Base-by-base conservation (phyloP, 2,888 invertebrate species). In the Sipha maydis region DNA sequence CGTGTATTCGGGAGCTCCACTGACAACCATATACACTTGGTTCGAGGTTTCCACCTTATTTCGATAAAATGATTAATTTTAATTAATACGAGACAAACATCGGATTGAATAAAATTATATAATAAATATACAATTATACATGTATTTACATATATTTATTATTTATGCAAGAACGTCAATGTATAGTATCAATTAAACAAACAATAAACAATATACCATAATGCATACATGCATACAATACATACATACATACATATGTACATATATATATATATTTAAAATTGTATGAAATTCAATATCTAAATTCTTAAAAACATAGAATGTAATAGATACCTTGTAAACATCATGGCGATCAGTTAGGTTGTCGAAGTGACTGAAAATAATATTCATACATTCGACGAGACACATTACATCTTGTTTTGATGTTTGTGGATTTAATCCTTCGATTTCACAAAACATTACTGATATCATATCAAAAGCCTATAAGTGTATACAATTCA, bases 11-110 rank as follows among this genome's bases (percentile, higher is more conserved):
- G 97, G 97, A 1, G 96, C 96, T 0, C 98, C 98, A 78, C 97
- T 96, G 9, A 97, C 97, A 67, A 96, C 95, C 97, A 98, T 97
- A 92, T 98, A 98, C 82, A 95, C 95, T 92, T 95, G 96, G n/a
- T 97, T 98, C 0, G 98, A 96, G 0, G 98, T 98, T 93, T 98
- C 98, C 89, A 98, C 97, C 97, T 96, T 91, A 90, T 82, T 56
- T 85, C 85, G 85, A 48, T 41, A 61, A 77, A 89, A 84, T 56
- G 84, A 85, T 54, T 77, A 38, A 79, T 56, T 79, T 21, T 34
- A n/a, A 54, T 9, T 34, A 34, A 4, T 31, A 56, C 78, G 56
- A 56, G 56, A 34, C 34, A 21, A 28, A 83, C 34, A 48, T 34
- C n/a, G 28, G 21, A 71, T 83, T 17, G 28, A 71, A 83, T 71